Conservation (phyloP, 37 sponge, comb jelly and placozoan species). For the Cladorhizidae sp. region DNA sequence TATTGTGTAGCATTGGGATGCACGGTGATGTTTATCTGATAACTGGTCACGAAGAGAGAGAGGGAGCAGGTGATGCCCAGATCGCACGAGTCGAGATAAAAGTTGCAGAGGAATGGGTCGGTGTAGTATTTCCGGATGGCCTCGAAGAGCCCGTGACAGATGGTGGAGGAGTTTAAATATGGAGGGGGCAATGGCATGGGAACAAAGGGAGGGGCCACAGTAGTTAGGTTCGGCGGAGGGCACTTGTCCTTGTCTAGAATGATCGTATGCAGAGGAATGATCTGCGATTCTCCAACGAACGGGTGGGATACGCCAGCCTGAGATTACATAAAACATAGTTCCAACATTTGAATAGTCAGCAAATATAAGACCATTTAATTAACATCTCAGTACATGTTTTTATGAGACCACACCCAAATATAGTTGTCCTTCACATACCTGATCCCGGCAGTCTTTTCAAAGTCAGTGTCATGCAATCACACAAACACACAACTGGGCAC, state of each 20-base stretch:
- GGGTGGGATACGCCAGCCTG: background rate
- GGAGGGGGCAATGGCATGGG: background rate
- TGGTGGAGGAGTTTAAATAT: background rate
- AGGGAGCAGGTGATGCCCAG: constrained; percentile 2
- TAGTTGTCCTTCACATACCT: no score
- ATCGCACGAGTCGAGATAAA: background rate
- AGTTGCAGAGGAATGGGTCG: constrained; percentile 4
- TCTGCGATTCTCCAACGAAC: background rate
- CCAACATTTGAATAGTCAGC: no score
- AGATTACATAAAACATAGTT: no score
- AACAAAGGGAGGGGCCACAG: constrained; percentile 6
- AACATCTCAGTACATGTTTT: no score
- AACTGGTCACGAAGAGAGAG: background rate
- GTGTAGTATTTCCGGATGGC: background rate
- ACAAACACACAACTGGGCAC: no score
- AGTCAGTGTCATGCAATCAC: no score
- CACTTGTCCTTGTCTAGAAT: constrained; percentile 20
- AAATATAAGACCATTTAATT: no score
- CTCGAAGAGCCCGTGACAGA: background rate
- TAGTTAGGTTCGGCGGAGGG: background rate
- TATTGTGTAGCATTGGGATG: background rate
- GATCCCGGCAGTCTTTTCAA: no score
- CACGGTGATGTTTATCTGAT: background rate
- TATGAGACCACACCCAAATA: no score
- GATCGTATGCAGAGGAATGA: constrained; percentile 1